phyloP scores from a whole-genome alignment of 1,140 invertebrate genomes.

The Aphidius ervi region DNA sequence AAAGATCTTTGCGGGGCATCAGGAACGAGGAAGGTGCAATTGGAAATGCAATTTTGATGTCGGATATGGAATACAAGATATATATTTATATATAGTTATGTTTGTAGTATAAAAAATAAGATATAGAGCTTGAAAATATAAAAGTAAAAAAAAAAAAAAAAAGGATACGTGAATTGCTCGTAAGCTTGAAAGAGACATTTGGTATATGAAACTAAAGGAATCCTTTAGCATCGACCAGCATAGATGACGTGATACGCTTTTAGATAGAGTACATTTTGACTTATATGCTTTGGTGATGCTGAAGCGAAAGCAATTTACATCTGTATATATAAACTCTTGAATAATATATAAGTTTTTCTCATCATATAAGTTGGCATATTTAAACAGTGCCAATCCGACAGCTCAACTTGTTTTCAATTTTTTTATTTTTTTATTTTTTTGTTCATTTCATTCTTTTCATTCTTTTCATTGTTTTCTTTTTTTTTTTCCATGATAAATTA shows the following conservation, averaged over 20 bases:
- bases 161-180: slow-evolving; percentile 15
- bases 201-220: slow-evolving; percentile 7
- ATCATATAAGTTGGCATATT: too few species aligned
- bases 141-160: not conserved
- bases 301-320: slow-evolving; percentile 33
- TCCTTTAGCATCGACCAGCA: slow-evolving; percentile 17
- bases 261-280: slow-evolving; percentile 50
- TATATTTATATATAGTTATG: not conserved
- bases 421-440: too few species aligned
- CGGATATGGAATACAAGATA: slow-evolving; percentile 24
- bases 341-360: slow-evolving; percentile 37
- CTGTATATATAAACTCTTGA: slow-evolving; percentile 41
- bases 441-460: too few species aligned
- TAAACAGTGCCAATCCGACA: too few species aligned
- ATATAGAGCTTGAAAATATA: not conserved
- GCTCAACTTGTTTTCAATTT: too few species aligned
- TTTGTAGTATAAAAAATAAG: slow-evolving; percentile 3
- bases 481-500: too few species aligned
- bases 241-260: slow-evolving; percentile 35
- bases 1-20: slow-evolving; percentile 12
- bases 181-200: slow-evolving; percentile 19
- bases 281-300: slow-evolving; percentile 36
- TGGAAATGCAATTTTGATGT: slow-evolving; percentile 42
- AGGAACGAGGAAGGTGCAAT: slow-evolving; percentile 29
- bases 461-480: too few species aligned